Base-by-base conservation (phyloP, 2,888 invertebrate species). In the Spodoptera exigua region DNA sequence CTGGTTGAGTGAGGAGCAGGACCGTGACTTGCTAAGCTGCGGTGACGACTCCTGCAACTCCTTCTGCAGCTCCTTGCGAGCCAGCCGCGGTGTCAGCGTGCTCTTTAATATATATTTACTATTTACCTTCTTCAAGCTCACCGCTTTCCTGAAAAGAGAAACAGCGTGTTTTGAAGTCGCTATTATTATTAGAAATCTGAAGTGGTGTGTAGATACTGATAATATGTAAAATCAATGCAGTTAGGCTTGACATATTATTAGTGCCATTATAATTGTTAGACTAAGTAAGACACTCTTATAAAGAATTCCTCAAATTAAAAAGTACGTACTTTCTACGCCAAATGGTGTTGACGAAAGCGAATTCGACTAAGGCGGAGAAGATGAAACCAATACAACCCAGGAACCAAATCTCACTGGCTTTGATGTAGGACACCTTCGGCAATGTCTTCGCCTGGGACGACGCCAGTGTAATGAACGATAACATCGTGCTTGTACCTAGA, bases 391-490 rank as follows among this genome's bases (percentile, higher is more conserved):
- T 97, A 82, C 98, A 98, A 4, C 96, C 97, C 54, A 98, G 90
- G 87, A 98, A 98, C 98, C 98, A 98, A 64, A 98, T 97, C 89
- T 98, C 98, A 66, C 97, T 97, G 2, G 97, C 97, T 90, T 98
- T 98, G 64, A 98, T 97, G 82, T 98, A 98, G 2, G 98, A 98
- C 17, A 98, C 98, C 89, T 98, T 98, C 0, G 98, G 98, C 64
- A 98, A 89, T 5, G 97, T 97, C 88, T 97, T 97, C 47, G 97
- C 97, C 78, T 97, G 97, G 35, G 97, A 97, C 7, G 97, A 97
- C 35, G 97, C 97, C 62, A 98, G 92, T 12, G 98, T 98, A 79
- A 98, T 98, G 82, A 98, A 98, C 40, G 98, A 97, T 73, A 98
- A 92, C 96, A 98, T 97, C 1, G 98, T 98, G 76, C 97, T 97